These are phyloP conservation scores for Sinocyclocheilus anshuiensis DNA, from an alignment of 2,113 vertebrate genomes.

Conservation along the genomic window DNA sequence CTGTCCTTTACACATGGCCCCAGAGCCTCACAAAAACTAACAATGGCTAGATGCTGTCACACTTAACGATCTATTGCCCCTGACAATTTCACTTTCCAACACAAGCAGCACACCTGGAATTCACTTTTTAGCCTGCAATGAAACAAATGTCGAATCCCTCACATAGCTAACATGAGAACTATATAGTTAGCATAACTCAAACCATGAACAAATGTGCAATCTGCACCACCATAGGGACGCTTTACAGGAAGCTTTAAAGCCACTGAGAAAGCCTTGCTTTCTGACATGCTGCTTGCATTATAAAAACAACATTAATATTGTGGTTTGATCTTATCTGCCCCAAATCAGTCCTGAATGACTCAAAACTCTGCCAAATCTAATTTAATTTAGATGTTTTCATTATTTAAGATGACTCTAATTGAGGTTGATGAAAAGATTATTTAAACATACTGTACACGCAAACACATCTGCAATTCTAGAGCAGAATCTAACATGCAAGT, in stretches of 20 bases:
- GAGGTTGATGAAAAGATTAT: not conserved
- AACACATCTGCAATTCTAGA: not conserved
- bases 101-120: slow-evolving; percentile 10
- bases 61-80: slow-evolving; percentile 17
- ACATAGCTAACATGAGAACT: not conserved
- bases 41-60: not conserved
- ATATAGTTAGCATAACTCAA: slow-evolving; percentile 9
- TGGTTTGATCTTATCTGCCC: not conserved
- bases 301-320: slow-evolving; percentile 2
- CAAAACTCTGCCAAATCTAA: not conserved
- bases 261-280: not conserved
- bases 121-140: not conserved
- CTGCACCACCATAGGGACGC: not conserved
- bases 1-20: not conserved
- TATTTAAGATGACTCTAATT: not conserved
- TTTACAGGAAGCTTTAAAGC: slow-evolving; percentile 4
- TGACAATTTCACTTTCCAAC: slow-evolving; percentile 18
- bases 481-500: not conserved
- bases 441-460: not conserved
- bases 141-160: not conserved
- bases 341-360: not conserved
- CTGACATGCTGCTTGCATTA: slow-evolving; percentile 34
- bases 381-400: slow-evolving; percentile 1
- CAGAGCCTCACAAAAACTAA: slow-evolving; percentile 14
- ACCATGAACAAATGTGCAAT: not conserved